Base-by-base conservation (phyloP, 64 coral and sea anemone species). In the Actinia equina region DNA sequence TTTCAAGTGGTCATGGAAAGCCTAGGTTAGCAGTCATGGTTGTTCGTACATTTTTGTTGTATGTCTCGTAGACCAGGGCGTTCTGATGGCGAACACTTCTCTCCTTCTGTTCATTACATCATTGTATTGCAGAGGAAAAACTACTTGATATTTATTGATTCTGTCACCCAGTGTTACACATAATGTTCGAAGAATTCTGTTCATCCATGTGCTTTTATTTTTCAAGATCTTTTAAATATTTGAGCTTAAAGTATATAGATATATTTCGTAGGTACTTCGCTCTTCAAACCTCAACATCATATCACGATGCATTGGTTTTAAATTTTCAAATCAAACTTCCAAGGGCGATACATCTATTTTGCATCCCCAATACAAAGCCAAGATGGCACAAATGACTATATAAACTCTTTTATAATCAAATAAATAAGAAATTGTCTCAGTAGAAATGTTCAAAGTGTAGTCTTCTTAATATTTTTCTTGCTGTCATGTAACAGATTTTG, bases 401-500 rank as follows among this genome's bases (percentile, higher is more conserved):
- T 30, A 74, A 27, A 74, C 1, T 8, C 27, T 11, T 30, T 74
- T 13, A 26, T 74, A 74, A 74, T 5, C 25, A 41, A 22, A 30
- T 41, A 30, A 42, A 42, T 30, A 30, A 74, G 20, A 30, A 1
- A 14, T n/a, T 26, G 10, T 74, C n/a, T 74, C 69, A 14, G 27
- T 74, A 74, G 4, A 25, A 74, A 41, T 26, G n/a, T 14, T 74
- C 25, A 74, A 74, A 74, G 9, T 30, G 9, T 11, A 30, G 3
- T 74, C 25, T 74, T 41, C 69, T 25, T 27, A 37, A 13, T 41
- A 30, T 30, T 42, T 74, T 74, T 26, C 69, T 74, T 74, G 10
- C 42, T 8, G 23, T 74, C 25, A 74, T 74, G 13, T 74, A 74
- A 74, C 69, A 74, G 69, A 74, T 74, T 74, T 74, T 74, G 69